Evolutionary conservation across 1,140 invertebrate species (phyloP).

Genomic region (Cylas formicarius): DNA sequence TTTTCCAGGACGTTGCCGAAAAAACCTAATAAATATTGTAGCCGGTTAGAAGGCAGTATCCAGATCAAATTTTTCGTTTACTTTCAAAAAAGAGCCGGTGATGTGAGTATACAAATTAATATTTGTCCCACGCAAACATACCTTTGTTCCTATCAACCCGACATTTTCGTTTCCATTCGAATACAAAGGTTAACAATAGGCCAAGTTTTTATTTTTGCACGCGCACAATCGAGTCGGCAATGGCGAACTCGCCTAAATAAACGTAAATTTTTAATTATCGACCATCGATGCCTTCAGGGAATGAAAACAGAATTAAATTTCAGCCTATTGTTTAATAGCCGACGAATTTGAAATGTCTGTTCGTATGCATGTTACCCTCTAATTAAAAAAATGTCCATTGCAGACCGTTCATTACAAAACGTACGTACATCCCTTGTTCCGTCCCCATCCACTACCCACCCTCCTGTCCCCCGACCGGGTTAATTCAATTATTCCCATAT

Average conservation of each 20-base stretch:
- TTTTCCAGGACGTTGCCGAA: neutral
- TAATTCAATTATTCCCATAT: slow-evolving; percentile 1
- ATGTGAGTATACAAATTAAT: slow-evolving; percentile 3
- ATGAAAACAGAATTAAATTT: slow-evolving; percentile 36
- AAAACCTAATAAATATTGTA: neutral
- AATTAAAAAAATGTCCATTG: slow-evolving; percentile 34
- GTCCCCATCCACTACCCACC: too few species aligned
- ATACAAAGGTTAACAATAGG: slow-evolving; percentile 31
- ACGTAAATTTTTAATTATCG: slow-evolving; percentile 38
- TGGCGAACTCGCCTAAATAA: slow-evolving; percentile 30
- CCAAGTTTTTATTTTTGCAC: slow-evolving; percentile 32
- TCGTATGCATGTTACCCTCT: slow-evolving; percentile 26
- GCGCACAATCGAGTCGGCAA: slow-evolving; percentile 16
- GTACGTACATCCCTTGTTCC: too few species aligned
- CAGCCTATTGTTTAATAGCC: slow-evolving; percentile 34
- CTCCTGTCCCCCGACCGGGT: slow-evolving; percentile 1
- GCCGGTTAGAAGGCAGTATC: neutral
- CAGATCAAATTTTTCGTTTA: slow-evolving; percentile 1
- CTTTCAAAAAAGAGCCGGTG: neutral
- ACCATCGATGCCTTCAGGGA: slow-evolving; percentile 34
- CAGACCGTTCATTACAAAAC: slow-evolving; percentile 23
- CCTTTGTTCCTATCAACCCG: slow-evolving; percentile 7
- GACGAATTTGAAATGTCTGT: slow-evolving; percentile 31
- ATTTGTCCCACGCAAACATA: too few species aligned
- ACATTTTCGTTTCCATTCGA: slow-evolving; percentile 25